Evolutionary conservation across 2,113 vertebrate genomes (phyloP).

Genomic region (Aramus guarauna): DNA sequence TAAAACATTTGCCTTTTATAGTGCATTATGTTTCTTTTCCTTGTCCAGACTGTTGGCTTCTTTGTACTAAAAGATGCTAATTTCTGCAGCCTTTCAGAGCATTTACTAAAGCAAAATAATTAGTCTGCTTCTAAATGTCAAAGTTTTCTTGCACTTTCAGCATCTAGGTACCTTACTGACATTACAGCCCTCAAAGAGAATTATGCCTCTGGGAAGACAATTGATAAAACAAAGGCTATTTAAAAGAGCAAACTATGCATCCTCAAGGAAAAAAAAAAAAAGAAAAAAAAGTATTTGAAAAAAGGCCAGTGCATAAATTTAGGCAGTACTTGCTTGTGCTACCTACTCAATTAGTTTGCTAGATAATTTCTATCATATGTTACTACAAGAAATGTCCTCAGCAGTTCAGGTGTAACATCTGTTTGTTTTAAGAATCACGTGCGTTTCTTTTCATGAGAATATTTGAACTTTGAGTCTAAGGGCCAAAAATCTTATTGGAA

Average conservation of each 20-base stretch:
- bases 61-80: background rate
- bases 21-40: background rate
- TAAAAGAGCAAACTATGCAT: slow-evolving; percentile 6
- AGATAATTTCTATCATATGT: background rate
- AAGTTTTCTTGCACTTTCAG: slow-evolving; percentile 34
- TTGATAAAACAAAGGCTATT: slow-evolving; percentile 14
- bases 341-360: background rate
- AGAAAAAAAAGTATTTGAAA: background rate
- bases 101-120: slow-evolving; percentile 16
- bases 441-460: background rate
- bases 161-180: slow-evolving; percentile 9
- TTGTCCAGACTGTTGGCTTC: background rate
- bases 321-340: background rate
- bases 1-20: background rate
- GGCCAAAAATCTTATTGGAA: background rate
- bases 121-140: slow-evolving; percentile 38
- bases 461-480: background rate
- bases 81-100: background rate
- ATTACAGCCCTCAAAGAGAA: background rate
- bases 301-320: slow-evolving; percentile 5
- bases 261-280: background rate
- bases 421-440: background rate
- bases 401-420: background rate
- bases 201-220: background rate
- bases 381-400: background rate